Conservation (phyloP, 2,113 vertebrate genomes). For the Chunga burmeisteri region DNA sequence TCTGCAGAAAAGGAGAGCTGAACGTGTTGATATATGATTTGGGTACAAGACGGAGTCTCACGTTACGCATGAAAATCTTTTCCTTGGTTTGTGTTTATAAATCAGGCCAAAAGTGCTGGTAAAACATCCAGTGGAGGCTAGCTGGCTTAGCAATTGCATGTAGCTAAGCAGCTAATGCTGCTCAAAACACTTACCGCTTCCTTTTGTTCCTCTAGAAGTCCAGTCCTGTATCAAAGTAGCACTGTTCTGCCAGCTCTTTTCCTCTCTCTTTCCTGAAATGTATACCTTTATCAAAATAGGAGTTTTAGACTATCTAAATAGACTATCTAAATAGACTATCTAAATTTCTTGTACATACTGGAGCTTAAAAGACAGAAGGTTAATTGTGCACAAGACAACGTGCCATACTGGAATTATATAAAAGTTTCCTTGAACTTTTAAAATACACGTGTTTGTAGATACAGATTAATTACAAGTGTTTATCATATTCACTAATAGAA, state of each 20-base stretch:
- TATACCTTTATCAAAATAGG: background rate
- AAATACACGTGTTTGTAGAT: background rate
- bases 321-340: too few species aligned
- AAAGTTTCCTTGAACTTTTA: background rate
- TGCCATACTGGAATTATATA: background rate
- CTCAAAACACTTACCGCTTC: background rate
- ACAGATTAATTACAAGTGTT: background rate
- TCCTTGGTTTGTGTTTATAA: background rate
- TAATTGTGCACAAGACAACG: background rate
- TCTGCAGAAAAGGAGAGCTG: background rate
- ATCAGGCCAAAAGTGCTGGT: background rate
- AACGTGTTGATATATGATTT: accelerated
- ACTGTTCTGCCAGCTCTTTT: background rate
- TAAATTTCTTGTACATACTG: background rate
- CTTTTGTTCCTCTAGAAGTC: background rate
- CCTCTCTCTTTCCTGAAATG: too few species aligned
- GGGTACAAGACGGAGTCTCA: background rate
- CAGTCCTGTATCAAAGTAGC: too few species aligned
- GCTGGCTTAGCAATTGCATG: background rate
- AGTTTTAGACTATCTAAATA: too few species aligned
- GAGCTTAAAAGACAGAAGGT: background rate
- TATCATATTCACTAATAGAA: background rate
- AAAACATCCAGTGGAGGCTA: background rate
- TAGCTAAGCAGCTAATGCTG: background rate
- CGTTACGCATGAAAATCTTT: background rate